Percentiles rank a stretch among this genome's conserved stretches.
Evolutionary conservation across 2,113 vertebrate species (phyloP).

Genomic region (Beaufortia kweichowensis): DNA sequence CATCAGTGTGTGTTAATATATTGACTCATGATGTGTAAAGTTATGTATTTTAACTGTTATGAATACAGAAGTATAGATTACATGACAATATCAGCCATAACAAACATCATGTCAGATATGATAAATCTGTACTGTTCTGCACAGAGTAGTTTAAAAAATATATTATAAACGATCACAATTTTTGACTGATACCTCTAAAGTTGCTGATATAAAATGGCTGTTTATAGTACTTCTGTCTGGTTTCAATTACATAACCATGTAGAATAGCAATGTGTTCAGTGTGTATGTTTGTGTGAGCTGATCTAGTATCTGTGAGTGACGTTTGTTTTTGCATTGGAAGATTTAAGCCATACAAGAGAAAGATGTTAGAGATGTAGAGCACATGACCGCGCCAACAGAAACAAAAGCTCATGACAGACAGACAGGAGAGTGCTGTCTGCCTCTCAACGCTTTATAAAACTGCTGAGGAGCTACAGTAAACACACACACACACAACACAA

Average conservation of each 20-base stretch:
- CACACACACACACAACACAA: no score
- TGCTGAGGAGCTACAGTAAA: no score
- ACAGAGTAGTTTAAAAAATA: background rate
- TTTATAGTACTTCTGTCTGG: background rate
- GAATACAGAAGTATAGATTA: no score
- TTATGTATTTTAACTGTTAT: background rate
- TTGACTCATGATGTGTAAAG: background rate
- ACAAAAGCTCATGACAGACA: constrained; percentile 45
- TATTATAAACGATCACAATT: background rate
- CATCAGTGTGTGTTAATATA: no score
- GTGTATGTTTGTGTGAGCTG: background rate
- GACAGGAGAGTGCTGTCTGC: background rate
- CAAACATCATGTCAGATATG: no score
- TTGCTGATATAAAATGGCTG: background rate
- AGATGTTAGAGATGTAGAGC: constrained; percentile 34
- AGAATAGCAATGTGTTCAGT: background rate
- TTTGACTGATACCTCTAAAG: background rate
- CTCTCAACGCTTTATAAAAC: no score
- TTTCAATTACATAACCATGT: background rate
- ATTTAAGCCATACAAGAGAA: constrained; percentile 42
- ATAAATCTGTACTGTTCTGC: no score
- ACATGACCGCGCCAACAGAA: constrained; percentile 45
- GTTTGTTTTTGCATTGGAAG: constrained; percentile 37
- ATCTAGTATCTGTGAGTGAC: background rate
- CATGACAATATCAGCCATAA: no score